Evolutionary conservation across 2,113 vertebrate species (phyloP), one percentile per base, ranked within the genome.

Genomic region (Ondatra zibethicus): DNA sequence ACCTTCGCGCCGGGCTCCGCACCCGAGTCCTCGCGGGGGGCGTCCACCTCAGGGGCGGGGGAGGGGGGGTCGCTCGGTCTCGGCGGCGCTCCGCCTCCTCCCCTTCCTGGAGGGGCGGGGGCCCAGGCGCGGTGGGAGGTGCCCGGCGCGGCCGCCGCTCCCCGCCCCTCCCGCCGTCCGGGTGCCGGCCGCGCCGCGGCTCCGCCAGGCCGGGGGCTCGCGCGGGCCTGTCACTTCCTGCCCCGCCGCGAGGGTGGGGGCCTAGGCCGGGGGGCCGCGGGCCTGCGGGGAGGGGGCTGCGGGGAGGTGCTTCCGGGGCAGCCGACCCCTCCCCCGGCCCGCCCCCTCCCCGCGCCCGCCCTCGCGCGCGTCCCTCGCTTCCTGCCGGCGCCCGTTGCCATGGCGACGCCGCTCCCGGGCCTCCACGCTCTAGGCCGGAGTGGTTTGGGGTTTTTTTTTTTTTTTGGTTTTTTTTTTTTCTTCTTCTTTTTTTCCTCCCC

Each of bases 221-320:
- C 96, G 72, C 52, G 23, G 96, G 97, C 93, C 96, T 95, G 97
- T 97, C 97, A 97, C 97, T 97, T 97, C 97, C 97, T 96, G 97
- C 96, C 92, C 66, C 94, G 94, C 97, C 92, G 73, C 58, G 89
- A 58, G 72, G 96, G 94, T 86, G 96, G 97, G 94, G 97, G 95
- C 58, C 31, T 88, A 84, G 12, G 91, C 96, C 95, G 84, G 95
- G 97, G 95, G 97, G 92, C 72, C n/a, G 90, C 90, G 13, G 91
- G 96, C 97, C 87, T 97, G 95, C 97, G 85, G 94, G 92, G 95
- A 85, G 12, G 96, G 84, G 77, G 96, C 94, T 80, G 88, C 47
- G 96, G 96, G 96, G 97, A 97, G 97, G 96, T 96, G 96, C 97
- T 97, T 98, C 97, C 97, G 97, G 97, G 97, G 97, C 97, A 97